A percentile compares a stretch with the other conserved stretches of the same genome.
These are phyloP conservation scores for Thalassaphorura encarpata DNA, from an alignment of 1,140 invertebrate species.

Conservation along the genomic window DNA sequence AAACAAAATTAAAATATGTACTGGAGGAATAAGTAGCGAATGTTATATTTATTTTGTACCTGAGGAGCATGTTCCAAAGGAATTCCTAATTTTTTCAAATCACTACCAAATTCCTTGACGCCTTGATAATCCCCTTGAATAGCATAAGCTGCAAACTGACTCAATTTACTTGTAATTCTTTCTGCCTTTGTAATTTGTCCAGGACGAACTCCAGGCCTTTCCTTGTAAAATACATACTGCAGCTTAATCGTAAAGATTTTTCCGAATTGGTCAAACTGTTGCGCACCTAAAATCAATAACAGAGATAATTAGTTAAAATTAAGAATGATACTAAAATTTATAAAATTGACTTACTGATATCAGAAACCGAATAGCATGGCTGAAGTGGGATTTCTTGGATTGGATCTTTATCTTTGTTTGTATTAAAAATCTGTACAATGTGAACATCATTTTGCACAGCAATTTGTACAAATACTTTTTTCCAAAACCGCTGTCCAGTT, in stretches of 20 bases:
- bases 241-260: constrained; percentile 99
- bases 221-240: constrained; percentile 97
- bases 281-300: constrained; percentile 51
- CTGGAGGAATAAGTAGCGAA: neutral
- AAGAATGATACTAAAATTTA: too few species aligned
- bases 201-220: constrained; percentile 88
- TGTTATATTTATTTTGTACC: constrained; percentile 38
- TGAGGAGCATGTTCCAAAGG: constrained; percentile 96
- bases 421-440: constrained; percentile 74
- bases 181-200: constrained; percentile 92
- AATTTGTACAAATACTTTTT: constrained; percentile 83
- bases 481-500: constrained; percentile 95
- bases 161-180: constrained; percentile 76
- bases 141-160: constrained; percentile 88
- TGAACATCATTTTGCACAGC: constrained; percentile 68
- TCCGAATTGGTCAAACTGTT: constrained; percentile 95
- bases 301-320: neutral
- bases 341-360: constrained; percentile 47
- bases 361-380: constrained; percentile 83
- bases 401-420: constrained; percentile 74
- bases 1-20: constrained; percentile 26
- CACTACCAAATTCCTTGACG: constrained; percentile 82
- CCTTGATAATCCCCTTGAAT: constrained; percentile 86
- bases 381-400: constrained; percentile 88
- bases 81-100: constrained; percentile 82